phyloP scores from a whole-genome alignment of 2,113 vertebrate species.

The Pluvialis apricaria region DNA sequence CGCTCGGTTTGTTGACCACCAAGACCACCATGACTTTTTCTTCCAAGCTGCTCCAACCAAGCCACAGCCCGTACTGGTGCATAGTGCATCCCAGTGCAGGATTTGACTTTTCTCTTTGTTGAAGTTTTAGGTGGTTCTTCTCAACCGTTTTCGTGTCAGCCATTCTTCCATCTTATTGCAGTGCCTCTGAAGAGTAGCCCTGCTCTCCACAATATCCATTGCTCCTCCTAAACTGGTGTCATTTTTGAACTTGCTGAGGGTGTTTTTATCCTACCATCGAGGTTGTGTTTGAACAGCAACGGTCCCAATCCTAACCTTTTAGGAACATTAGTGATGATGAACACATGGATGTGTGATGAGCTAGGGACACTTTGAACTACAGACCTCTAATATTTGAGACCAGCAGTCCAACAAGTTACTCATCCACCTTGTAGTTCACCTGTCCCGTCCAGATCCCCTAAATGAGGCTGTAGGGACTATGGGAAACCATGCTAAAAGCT shows the following conservation, averaged over 20 bases:
- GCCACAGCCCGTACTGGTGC: neutral
- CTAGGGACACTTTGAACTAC: neutral
- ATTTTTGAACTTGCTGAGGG: neutral
- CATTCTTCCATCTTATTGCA: neutral
- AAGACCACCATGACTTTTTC: neutral
- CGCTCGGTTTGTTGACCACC: neutral
- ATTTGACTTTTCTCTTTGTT: neutral
- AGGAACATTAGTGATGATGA: neutral
- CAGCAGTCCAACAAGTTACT: neutral
- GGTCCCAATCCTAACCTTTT: neutral
- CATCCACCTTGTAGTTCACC: neutral
- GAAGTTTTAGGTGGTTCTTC: neutral
- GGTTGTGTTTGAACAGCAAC: neutral
- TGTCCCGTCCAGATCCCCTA: neutral
- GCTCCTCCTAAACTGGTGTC: neutral
- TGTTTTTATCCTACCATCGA: neutral
- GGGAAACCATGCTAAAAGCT: neutral
- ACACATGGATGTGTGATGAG: neutral
- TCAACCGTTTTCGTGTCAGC: neutral
- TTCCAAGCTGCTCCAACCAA: neutral
- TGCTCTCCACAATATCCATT: neutral
- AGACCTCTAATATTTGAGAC: neutral
- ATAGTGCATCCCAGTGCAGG: neutral
- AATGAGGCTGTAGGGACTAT: neutral
- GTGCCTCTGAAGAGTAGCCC: neutral